Conservation (phyloP, 2,888 invertebrate genomes). For the Nephrotoma flavescens region DNA sequence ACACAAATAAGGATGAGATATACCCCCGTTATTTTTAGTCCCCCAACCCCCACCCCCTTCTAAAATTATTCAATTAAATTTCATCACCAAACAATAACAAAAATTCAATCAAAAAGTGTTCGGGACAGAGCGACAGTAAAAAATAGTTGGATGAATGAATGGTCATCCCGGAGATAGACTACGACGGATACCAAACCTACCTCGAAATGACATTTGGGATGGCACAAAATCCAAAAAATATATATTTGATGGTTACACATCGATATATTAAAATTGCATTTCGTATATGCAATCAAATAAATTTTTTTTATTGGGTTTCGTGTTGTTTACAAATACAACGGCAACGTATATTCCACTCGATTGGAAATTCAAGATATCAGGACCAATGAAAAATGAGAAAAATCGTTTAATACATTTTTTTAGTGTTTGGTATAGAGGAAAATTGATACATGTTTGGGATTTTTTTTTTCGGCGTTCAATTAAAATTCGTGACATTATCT, state of each 20-base stretch:
- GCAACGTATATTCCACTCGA: not conserved
- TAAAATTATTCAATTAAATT: not conserved
- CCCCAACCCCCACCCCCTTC: not conserved
- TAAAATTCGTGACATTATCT: constrained; percentile 6
- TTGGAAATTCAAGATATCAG: not conserved
- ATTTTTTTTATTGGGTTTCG: not conserved
- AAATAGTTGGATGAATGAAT: not conserved
- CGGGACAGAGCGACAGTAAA: not conserved
- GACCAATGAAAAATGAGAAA: not conserved
- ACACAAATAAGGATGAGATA: too few species aligned
- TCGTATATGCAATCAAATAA: not conserved
- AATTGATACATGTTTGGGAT: not conserved
- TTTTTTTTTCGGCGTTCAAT: not conserved
- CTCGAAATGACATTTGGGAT: not conserved
- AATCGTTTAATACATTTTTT: not conserved
- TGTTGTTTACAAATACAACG: not conserved
- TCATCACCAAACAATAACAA: not conserved
- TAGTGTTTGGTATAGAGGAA: not conserved
- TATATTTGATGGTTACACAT: not conserved
- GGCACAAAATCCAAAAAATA: not conserved
- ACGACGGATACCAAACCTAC: not conserved
- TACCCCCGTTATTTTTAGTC: not conserved
- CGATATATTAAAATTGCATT: not conserved
- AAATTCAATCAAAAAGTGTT: not conserved
- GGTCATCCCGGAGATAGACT: not conserved